Evolutionary conservation across 1,140 invertebrate species (phyloP).

Genomic region (Temnothorax curvispinosus): DNA sequence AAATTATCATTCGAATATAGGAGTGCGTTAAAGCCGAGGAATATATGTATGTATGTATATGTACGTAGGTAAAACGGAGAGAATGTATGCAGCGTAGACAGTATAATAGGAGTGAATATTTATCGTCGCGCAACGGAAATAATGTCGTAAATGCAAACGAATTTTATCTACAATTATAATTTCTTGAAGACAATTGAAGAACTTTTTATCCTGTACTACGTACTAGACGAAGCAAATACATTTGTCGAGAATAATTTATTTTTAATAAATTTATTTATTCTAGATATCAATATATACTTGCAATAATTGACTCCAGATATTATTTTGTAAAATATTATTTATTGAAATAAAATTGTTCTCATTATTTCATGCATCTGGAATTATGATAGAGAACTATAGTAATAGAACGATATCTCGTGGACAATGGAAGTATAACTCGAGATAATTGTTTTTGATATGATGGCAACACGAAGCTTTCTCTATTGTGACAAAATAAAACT

Average conservation of each 20-base stretch:
- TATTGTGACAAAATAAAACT: constrained; percentile 34
- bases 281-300: background rate
- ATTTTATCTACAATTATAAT: constrained; percentile 49
- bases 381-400: background rate
- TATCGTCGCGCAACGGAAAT: constrained; percentile 7
- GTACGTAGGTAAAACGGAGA: background rate
- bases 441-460: constrained; percentile 35
- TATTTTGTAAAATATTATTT: background rate
- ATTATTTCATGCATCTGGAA: background rate
- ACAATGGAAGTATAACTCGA: background rate
- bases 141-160: constrained; percentile 33
- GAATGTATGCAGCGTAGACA: background rate
- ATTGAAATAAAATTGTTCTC: background rate
- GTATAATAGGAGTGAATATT: constrained; percentile 38
- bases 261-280: constrained; percentile 5
- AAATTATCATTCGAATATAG: background rate
- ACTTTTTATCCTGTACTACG: background rate
- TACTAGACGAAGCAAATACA: background rate
- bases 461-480: background rate
- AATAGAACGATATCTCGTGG: background rate
- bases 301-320: background rate
- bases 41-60: constrained; percentile 35
- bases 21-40: background rate
- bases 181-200: background rate
- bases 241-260: background rate